Percentiles rank a stretch among this genome's conserved stretches.
Conservation (phyloP, 2,797 vertebrate genomes). For the Semotilus atromaculatus region DNA sequence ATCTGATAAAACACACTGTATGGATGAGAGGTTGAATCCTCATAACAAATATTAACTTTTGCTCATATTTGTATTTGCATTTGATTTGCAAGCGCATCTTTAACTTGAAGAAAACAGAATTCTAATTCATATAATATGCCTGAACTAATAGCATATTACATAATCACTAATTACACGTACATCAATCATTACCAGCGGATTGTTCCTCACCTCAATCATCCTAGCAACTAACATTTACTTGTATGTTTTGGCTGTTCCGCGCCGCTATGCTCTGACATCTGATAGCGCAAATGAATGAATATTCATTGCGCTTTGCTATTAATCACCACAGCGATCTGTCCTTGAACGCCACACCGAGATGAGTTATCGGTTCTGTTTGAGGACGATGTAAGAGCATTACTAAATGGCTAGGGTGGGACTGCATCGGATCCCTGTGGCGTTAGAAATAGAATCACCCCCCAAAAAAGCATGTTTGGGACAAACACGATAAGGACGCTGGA, state of each 20-base stretch:
- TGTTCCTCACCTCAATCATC: conserved; percentile 18
- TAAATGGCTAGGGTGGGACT: background rate
- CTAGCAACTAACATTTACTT: conserved; percentile 20
- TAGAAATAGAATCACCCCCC: background rate
- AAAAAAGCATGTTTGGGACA: background rate
- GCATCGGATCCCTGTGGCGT: background rate
- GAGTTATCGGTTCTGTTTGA: conserved; percentile 37
- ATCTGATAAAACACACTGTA: background rate
- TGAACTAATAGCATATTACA: background rate
- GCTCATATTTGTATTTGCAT: background rate
- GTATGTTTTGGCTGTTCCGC: conserved; percentile 26
- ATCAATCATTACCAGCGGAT: background rate
- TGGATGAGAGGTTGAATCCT: background rate
- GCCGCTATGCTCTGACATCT: background rate
- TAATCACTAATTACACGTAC: background rate
- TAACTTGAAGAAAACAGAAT: background rate
- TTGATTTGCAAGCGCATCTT: background rate
- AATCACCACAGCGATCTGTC: conserved; percentile 47
- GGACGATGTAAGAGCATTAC: conserved; percentile 17
- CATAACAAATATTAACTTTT: background rate
- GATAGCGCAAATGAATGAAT: conserved; percentile 17
- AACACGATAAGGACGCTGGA: background rate
- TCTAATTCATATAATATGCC: background rate
- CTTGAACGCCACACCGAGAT: conserved; percentile 31
- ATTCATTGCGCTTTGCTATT: conserved; percentile 43